Evolutionary conservation across 2,797 vertebrate species (phyloP), one percentile per base, ranked within the genome.

Genomic region (Sebastes ruberrimus): DNA sequence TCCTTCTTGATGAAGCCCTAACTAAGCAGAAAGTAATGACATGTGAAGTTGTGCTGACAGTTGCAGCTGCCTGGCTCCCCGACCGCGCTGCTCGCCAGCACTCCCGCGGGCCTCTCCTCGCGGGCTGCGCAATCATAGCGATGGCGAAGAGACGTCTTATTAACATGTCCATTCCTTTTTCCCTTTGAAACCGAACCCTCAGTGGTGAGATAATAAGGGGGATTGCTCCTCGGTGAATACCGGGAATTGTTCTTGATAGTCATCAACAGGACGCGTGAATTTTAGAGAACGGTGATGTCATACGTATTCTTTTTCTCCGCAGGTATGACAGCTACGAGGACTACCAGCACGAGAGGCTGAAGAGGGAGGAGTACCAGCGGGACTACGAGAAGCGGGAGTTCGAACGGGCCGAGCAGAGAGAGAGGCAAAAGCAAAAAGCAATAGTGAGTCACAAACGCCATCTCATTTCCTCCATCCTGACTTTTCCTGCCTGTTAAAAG

Each of bases 311-410:
- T 13, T 74, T 28, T 67, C 59, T 74, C 71, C 16, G 2, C 84
- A 99, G 98, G 96, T 99, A 98, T 89, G 97, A 99, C 97, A 98
- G 97, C 96, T 98, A 98, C 59, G 98, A 99, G 94, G 97, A 99
- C 62, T 98, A 99, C 96, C 97, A 99, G 95, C 97, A 98, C 32
- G 97, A 99, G 94, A 96, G 95, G 92, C 97, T 99, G 95, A 98
- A 97, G 95, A 97, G 96, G 95, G 98, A 99, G 94, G 98, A 99
- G 90, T 96, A 97, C 90, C 97, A 95, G 84, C 97, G 93, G 90
- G 97, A 98, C 93, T 96, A 96, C 85, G 97, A 99, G 95, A 98
- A 98, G 93, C 96, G 96, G 87, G 98, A 99, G 95, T 97, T 96
- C 25, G 97, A 99, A 90, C 95, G 97, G 95, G 97, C 97, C 83